Evolutionary conservation across 2,113 vertebrate genomes (phyloP).

Genomic region (Mormyrus lacerda): DNA sequence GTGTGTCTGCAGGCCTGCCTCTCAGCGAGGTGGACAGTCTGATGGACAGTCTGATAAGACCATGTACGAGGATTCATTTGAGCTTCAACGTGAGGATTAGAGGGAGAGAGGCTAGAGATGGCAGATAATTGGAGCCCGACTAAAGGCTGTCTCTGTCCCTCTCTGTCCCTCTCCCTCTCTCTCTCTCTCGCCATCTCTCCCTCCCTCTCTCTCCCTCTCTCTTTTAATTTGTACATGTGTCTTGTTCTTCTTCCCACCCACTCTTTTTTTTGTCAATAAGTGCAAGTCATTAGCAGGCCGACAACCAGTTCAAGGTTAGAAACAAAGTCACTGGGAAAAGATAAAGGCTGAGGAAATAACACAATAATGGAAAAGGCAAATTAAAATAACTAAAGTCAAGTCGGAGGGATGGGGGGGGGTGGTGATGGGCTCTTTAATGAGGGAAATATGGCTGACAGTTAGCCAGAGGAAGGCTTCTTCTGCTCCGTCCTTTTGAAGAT

Average conservation of each 20-base stretch:
- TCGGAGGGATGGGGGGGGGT: constrained; percentile 23
- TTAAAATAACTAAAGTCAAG: constrained; percentile 64
- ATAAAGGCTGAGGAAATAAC: constrained; percentile 59
- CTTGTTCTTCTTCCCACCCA: constrained; percentile 45
- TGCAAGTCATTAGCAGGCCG: constrained; percentile 68
- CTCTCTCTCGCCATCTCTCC: constrained; percentile 43
- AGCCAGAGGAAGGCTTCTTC: constrained; percentile 48
- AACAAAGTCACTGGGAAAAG: constrained; percentile 64
- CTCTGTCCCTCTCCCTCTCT: not conserved
- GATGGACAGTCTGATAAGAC: constrained; percentile 60
- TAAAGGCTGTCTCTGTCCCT: constrained; percentile 40
- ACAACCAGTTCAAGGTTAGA: constrained; percentile 71
- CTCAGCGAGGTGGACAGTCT: constrained; percentile 29
- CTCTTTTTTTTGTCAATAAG: constrained; percentile 60
- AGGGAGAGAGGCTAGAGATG: constrained; percentile 58
- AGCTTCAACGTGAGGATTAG: constrained; percentile 56
- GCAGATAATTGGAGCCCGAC: constrained; percentile 68
- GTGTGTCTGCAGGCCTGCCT: not conserved
- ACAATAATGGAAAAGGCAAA: constrained; percentile 59
- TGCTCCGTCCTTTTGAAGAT: constrained; percentile 27
- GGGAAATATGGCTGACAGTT: constrained; percentile 60
- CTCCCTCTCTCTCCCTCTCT: constrained; percentile 22
- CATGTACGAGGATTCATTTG: constrained; percentile 60
- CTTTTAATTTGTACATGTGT: constrained; percentile 44
- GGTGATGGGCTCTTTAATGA: constrained; percentile 63